Base-by-base conservation (phyloP, 1,140 invertebrate species). In the Lordiphosa collinella region DNA sequence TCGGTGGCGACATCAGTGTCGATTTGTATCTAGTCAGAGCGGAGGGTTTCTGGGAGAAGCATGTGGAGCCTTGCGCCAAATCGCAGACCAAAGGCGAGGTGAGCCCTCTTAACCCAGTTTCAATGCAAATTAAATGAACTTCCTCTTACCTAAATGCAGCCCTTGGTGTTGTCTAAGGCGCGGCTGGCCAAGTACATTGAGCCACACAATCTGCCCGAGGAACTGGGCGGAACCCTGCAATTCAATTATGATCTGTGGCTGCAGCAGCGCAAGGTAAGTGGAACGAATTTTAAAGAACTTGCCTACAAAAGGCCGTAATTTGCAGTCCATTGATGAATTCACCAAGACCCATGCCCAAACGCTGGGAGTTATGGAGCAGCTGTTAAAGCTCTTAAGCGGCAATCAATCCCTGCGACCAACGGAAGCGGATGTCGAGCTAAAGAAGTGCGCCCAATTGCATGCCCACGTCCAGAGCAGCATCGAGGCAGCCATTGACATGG, bases 211-310 rank as follows among this genome's bases (percentile, higher is more conserved):
- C 88, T 97, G 82, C 95, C 95, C n/a, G 91, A 92, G 64, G 95
- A 96, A 71, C 89, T 97, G 18, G 95, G 94, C 11, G 96, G 96
- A 32, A 91, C 91, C 35, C 92, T 95, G 75, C 90, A 91, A 35
- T 96, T 95, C 89, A 93, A 96, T 89, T 94, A 96, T 76, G 90
- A 92, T 49, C 92, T 94, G 69, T 97, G 96, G 96, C 93, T 96
- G 68, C 92, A 96, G 64, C 94, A 94, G 79, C 91, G 95, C 90
- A 91, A 95, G 90, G 95, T 96, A 90, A 91, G 90, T 90, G 47
- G 12, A 51, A 32, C 46, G 22, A 29, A 37, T 51, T 25, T 0
- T 1, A 12, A 4, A 34, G 1, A 2, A 36, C 25, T 18, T 11
- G 4, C 36, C 18, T 35, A 14, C 31, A 22, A 29, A 43, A 49